Evolutionary conservation across 2,113 vertebrate species (phyloP), one percentile per base, ranked within the genome.

Genomic region (Sinocyclocheilus rhinocerous): DNA sequence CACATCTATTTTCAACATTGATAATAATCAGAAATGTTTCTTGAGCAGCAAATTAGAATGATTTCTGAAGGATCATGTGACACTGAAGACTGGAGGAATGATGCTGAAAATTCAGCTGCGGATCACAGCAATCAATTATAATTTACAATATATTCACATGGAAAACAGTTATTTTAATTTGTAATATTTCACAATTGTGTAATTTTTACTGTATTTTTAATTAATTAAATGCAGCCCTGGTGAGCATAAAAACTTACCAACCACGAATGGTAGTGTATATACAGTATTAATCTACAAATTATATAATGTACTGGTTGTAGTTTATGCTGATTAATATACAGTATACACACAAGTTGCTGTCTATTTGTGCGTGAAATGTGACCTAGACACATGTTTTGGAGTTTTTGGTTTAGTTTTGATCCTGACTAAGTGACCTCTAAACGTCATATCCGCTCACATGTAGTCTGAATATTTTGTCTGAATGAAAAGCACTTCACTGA

Each of bases 401-500:
- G 42, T 24, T 48, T 1, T 26, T 76, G 73, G 22, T 48, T 42
- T 72, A 4, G 22, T n/a, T n/a, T 15, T 24, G 16, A 45, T 45
- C 39, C 39, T 12, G 33, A 39, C 36, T 75, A 42, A 24, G 5
- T 24, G 42, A 50, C 73, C 42, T 76, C 73, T 48, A 76, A 75
- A 76, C 2, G 6, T 48, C 42, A 0, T 8, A 48, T 76, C 72
- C 12, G 39, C 12, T 75, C 11, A 75, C 11, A n/a, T 48, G 22
- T 13, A 3, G 72, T 22, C 39, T 48, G 72, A 8, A 75, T 75
- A 42, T n/a, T 73, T 42, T 2, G 18, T 72, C 20, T 26, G 39
- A 26, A 48, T 76, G 42, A 24, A 76, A 50, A 76, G 73, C 73
- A 50, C n/a, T 76, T 76, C 12, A 76, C 11, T 75, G 72, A 75